Evolutionary conservation across 2,888 invertebrate species (phyloP).

Genomic region (Flexamia atlantica): DNA sequence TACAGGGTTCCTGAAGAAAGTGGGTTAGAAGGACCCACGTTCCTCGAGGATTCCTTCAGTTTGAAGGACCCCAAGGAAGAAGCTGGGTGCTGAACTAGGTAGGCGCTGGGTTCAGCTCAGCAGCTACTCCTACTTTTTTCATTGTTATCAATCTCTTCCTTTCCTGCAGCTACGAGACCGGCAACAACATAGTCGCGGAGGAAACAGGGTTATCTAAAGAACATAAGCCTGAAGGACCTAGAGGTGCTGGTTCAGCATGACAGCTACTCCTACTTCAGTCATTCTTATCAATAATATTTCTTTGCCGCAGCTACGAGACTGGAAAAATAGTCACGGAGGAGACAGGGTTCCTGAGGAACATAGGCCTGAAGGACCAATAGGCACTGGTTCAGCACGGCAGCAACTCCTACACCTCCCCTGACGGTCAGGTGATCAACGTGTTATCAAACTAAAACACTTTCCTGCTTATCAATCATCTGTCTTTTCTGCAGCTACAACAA

Average conservation of each 20-base stretch:
- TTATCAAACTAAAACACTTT: too few species aligned
- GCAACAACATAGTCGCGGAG: conserved; percentile 85
- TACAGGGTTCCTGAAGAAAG: conserved; percentile 84
- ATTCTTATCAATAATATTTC: too few species aligned
- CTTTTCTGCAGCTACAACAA: conserved; percentile 81
- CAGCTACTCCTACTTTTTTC: too few species aligned
- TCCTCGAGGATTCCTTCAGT: too few species aligned
- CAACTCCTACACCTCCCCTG: conserved; percentile 84
- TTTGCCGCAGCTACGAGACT: conserved; percentile 84
- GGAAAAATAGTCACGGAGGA: conserved; percentile 86
- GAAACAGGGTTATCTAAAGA: conserved; percentile 85
- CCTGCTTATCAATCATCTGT: too few species aligned
- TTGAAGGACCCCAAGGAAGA: too few species aligned
- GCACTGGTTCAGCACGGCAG: conserved; percentile 84
- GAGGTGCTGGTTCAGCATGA: conserved; percentile 85
- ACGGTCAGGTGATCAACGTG: conserved; percentile 80
- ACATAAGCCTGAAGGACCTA: conserved; percentile 80
- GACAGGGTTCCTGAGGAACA: conserved; percentile 84
- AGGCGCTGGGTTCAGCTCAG: too few species aligned
- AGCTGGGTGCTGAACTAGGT: too few species aligned
- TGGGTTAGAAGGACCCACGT: conserved; percentile 78
- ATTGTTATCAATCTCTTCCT: too few species aligned
- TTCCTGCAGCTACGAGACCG: conserved; percentile 82
- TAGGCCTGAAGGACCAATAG: conserved; percentile 80
- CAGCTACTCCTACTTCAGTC: too few species aligned